A percentile compares a stretch with the other conserved stretches of the same genome.
Conservation (phyloP, 2,113 vertebrate genomes). For the Apistogramma diplotaenia region DNA sequence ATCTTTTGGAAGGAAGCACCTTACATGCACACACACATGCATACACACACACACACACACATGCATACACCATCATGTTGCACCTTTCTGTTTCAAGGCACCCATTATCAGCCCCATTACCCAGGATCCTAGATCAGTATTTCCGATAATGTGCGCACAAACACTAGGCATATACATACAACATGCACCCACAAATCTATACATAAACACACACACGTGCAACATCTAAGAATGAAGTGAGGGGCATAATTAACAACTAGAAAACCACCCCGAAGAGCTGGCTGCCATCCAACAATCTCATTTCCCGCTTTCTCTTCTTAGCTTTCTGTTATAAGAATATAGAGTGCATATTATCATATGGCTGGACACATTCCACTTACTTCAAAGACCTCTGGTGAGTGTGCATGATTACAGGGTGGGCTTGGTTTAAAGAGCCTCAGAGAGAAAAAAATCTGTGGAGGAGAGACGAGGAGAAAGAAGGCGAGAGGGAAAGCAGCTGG, state of each 20-base stretch:
- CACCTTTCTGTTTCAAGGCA: not conserved
- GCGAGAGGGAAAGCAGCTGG: conserved; percentile 64
- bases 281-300: conserved; percentile 12
- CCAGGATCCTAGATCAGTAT: conserved; percentile 1
- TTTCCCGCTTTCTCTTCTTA: conserved; percentile 33
- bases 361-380: conserved; percentile 54
- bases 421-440: conserved; percentile 50
- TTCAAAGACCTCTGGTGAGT: conserved; percentile 63
- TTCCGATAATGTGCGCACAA: conserved; percentile 15
- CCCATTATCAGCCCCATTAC: conserved; percentile 42
- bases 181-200: conserved; percentile 12
- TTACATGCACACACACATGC: not conserved
- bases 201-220: conserved; percentile 2
- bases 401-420: conserved; percentile 70
- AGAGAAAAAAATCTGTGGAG: conserved; percentile 2
- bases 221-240: not conserved
- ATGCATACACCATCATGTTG: conserved; percentile 1
- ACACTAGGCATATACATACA: conserved; percentile 15
- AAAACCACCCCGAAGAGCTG: conserved; percentile 33
- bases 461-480: conserved; percentile 29
- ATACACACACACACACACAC: not conserved
- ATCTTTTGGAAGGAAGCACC: conserved; percentile 40
- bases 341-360: conserved; percentile 38
- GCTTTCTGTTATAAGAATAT: conserved; percentile 41
- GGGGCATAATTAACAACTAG: conserved; percentile 43